A percentile compares a stretch with the other conserved stretches of the same genome.
phyloP scores from a whole-genome alignment of 2,113 vertebrate genomes.

The Sula dactylatra region DNA sequence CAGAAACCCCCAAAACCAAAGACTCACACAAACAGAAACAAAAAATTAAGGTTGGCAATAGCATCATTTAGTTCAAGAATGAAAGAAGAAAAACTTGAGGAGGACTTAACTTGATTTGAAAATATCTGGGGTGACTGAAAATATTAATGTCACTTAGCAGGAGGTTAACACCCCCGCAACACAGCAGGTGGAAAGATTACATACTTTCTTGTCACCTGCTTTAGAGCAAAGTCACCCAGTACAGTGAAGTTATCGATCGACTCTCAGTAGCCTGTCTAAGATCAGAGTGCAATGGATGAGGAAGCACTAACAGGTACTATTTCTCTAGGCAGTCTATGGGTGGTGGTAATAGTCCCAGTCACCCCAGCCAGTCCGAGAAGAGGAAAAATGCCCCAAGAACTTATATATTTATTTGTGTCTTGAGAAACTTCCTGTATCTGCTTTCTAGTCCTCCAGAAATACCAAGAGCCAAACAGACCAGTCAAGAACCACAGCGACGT shows the following conservation, averaged over 20 bases:
- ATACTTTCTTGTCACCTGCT: not conserved
- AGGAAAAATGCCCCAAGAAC: not conserved
- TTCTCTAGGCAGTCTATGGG: not conserved
- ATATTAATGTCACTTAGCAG: not conserved
- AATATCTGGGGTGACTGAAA: not conserved
- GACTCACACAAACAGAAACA: not conserved
- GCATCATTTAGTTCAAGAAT: not conserved
- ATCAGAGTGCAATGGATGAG: not conserved
- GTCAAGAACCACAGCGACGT: not conserved
- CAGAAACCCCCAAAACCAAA: not conserved
- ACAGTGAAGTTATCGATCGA: not conserved
- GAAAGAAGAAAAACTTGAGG: not conserved
- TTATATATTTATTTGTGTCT: not conserved
- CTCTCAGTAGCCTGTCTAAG: not conserved
- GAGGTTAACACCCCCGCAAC: not conserved
- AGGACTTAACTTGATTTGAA: not conserved
- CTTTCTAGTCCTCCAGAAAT: not conserved
- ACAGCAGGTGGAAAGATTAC: not conserved
- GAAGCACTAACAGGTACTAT: fast-evolving
- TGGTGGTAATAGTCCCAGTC: not conserved
- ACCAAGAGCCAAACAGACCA: not conserved
- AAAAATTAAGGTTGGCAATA: not conserved
- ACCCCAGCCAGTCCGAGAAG: not conserved
- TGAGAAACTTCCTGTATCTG: not conserved
- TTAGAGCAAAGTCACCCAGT: not conserved